phyloP scores from a whole-genome alignment of 2,113 vertebrate genomes.

The Chaetorhynchus papuensis region DNA sequence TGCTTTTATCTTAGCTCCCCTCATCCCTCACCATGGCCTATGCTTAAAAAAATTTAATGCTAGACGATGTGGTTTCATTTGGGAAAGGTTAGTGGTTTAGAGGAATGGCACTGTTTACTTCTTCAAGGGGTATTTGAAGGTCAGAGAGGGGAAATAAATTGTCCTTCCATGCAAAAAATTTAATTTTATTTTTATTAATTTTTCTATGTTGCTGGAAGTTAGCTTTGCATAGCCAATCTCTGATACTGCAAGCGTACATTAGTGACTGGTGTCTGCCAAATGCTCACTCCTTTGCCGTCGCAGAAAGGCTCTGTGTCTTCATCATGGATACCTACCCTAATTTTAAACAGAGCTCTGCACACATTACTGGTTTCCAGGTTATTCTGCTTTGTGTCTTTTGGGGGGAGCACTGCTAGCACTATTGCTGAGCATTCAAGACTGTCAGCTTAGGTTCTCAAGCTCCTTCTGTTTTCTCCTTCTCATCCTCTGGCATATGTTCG shows the following conservation, averaged over 20 bases:
- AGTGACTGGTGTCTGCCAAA: neutral
- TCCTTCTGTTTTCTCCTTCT: neutral
- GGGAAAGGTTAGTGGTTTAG: neutral
- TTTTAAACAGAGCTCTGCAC: neutral
- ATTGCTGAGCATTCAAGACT: neutral
- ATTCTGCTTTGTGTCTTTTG: neutral
- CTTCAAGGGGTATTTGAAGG: neutral
- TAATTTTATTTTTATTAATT: neutral
- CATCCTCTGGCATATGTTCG: neutral
- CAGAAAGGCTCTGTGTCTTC: neutral
- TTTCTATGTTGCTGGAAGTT: neutral
- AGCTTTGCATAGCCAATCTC: neutral
- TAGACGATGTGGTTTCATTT: neutral
- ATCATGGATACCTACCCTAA: neutral
- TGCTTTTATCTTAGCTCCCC: neutral
- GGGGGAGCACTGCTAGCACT: neutral
- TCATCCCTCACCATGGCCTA: neutral
- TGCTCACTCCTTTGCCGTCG: neutral
- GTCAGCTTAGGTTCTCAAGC: neutral
- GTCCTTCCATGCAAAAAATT: neutral
- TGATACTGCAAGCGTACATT: neutral
- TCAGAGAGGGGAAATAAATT: neutral
- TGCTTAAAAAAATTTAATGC: neutral
- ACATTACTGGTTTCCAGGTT: neutral
- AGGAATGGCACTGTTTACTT: neutral